phyloP scores from a whole-genome alignment of 2,797 vertebrate genomes.

The Bovichtus diacanthus region DNA sequence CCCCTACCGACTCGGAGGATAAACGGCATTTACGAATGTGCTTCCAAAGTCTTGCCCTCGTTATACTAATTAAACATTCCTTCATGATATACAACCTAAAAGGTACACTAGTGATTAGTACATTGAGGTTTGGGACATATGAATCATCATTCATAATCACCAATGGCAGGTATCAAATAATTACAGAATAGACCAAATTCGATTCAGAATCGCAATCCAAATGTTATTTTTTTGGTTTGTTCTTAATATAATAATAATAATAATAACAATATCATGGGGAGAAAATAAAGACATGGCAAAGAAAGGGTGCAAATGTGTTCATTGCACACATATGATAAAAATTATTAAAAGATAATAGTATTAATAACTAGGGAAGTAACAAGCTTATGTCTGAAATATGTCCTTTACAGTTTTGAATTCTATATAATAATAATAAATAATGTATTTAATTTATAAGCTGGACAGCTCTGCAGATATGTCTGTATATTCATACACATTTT shows the following conservation, averaged over 20 bases:
- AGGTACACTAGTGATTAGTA: background rate
- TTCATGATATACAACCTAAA: background rate
- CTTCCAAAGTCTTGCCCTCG: background rate
- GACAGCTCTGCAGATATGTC: background rate
- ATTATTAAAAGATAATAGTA: background rate
- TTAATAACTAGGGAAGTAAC: background rate
- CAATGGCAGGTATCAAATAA: background rate
- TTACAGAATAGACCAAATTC: background rate
- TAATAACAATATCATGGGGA: background rate
- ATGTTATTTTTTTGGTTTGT: too few species aligned
- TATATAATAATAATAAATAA: too few species aligned
- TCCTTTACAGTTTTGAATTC: background rate
- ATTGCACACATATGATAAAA: background rate
- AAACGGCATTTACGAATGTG: background rate
- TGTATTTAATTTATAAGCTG: background rate
- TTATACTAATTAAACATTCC: background rate
- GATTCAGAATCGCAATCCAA: background rate
- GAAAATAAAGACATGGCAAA: background rate
- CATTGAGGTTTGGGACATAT: background rate
- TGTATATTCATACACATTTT: background rate
- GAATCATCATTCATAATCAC: background rate
- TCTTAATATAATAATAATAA: too few species aligned
- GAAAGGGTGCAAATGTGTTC: background rate
- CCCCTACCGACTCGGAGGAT: slow-evolving; percentile 1
- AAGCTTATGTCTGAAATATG: background rate